Base-by-base conservation (phyloP, 2,797 vertebrate genomes). In the Thripadectes ignobilis region DNA sequence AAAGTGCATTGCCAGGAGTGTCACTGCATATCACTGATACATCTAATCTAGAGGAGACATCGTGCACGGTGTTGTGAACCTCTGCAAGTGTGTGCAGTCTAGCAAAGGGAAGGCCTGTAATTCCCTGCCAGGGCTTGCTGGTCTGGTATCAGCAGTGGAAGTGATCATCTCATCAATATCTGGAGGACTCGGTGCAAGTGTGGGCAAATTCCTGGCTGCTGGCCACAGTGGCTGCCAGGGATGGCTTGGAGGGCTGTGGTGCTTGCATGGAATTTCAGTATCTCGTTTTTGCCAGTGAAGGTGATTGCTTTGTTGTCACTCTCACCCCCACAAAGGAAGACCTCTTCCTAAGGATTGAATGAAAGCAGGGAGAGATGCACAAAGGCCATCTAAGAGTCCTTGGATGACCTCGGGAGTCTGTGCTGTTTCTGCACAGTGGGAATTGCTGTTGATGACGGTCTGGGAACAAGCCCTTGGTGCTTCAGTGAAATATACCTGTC, bases 41-140 rank as follows among this genome's bases (percentile, higher is more conserved):
- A 63, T 85, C 71, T 93, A 76, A 96, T 92, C 63, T n/a, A 57
- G 75, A 41, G 1, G 6, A 85, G 77, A 61, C 52, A 73, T 81
- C 0, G 0, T 9, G 5, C 18, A 11, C 3, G 1, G 30, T 76
- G 36, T 74, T 91, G 59, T 0, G 1, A 74, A 77, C 79, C 52
- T 59, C 36, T 73, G 78, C 34, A 9, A 67, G 75, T 30, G 9
- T 3, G 0, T 48, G 29, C 45, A 63, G 39, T 34, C 74, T 85
- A 30, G 59, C 72, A 71, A 57, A 91, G 52, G 41, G 26, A 83
- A 41, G 45, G 63, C 30, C 55, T 66, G 51, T 68, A 48, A 39
- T 75, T 92, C 88, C 30, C 32, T 78, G 73, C 41, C 61, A 61
- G 76, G 57, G 30, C 48, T 71, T 68, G 46, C 55, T 73, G 67